Evolutionary conservation across 2,113 vertebrate genomes (phyloP).

Genomic region (Gobio gobio): DNA sequence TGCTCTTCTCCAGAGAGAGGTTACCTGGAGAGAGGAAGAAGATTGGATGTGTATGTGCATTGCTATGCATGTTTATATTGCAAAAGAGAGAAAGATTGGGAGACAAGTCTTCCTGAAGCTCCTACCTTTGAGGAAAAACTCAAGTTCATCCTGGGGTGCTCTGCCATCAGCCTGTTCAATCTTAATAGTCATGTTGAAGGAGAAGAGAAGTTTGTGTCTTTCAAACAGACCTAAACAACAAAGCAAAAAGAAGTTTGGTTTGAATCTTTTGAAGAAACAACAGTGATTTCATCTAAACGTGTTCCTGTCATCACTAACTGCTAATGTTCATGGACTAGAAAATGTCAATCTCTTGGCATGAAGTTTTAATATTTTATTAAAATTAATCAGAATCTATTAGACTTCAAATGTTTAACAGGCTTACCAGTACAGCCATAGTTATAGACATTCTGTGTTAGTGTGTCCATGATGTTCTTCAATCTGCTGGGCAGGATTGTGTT

Average conservation of each 20-base stretch:
- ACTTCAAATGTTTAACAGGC: constrained; percentile 14
- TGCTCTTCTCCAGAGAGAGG: constrained; percentile 90
- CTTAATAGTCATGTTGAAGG: constrained; percentile 93
- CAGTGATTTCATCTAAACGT: not conserved
- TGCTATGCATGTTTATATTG: not conserved
- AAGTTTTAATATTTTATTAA: not conserved
- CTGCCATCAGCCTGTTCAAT: constrained; percentile 89
- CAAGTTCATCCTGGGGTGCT: constrained; percentile 89
- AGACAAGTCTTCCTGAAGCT: not conserved
- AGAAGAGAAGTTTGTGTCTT: constrained; percentile 92
- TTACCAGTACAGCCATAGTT: constrained; percentile 94
- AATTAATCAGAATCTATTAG: not conserved
- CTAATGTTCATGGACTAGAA: not conserved
- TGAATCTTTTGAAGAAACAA: not conserved
- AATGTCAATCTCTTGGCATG: not conserved
- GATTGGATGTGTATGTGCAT: not conserved
- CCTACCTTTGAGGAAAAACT: constrained; percentile 96
- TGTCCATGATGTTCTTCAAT: constrained; percentile 87
- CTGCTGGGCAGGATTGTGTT: constrained; percentile 79
- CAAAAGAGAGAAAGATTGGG: not conserved
- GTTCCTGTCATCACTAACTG: not conserved
- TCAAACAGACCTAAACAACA: constrained; percentile 87
- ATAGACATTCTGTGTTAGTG: constrained; percentile 87
- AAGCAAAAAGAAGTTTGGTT: constrained; percentile 15
- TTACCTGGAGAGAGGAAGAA: constrained; percentile 78